Percentiles rank a stretch among this genome's conserved stretches.
Conservation (phyloP, 2,888 invertebrate genomes). For the Athetis lepigone region DNA sequence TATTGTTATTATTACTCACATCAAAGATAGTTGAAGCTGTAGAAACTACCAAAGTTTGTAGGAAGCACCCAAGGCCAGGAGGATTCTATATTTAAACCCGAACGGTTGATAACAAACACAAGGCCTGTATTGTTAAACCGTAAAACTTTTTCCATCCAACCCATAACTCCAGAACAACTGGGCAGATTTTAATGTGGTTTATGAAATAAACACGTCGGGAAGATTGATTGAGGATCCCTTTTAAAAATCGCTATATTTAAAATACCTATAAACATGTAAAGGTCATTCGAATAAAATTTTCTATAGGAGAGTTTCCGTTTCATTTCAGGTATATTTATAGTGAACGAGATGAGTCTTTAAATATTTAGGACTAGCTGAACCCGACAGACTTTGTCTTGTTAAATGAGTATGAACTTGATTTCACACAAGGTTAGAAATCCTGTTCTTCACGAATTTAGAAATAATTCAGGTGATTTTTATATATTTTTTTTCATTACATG, state of each 20-base stretch:
- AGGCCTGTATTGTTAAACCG: constrained; percentile 46
- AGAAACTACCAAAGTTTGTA: constrained; percentile 13
- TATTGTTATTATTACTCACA: neutral
- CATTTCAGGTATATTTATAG: neutral
- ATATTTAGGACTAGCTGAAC: too few species aligned
- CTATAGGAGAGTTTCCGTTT: constrained; percentile 1
- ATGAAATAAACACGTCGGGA: constrained; percentile 24
- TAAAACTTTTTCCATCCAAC: constrained; percentile 28
- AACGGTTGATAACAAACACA: constrained; percentile 43
- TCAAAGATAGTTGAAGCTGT: constrained; percentile 2
- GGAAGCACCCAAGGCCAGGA: constrained; percentile 41
- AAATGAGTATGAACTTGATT: too few species aligned
- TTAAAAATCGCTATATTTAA: constrained; percentile 26
- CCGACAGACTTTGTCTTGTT: too few species aligned
- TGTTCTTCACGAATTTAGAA: too few species aligned
- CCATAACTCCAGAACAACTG: constrained; percentile 34
- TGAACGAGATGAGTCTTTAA: neutral
- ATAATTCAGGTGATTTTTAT: too few species aligned
- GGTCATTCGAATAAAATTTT: constrained; percentile 6
- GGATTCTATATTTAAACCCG: constrained; percentile 49
- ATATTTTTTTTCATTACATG: too few species aligned
- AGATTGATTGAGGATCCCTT: constrained; percentile 34
- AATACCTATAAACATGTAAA: neutral
- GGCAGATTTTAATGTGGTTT: constrained; percentile 43
- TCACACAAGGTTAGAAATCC: too few species aligned